Evolutionary conservation across 2,888 invertebrate genomes (phyloP).

Genomic region (Parapristionchus giblindavisi): DNA sequence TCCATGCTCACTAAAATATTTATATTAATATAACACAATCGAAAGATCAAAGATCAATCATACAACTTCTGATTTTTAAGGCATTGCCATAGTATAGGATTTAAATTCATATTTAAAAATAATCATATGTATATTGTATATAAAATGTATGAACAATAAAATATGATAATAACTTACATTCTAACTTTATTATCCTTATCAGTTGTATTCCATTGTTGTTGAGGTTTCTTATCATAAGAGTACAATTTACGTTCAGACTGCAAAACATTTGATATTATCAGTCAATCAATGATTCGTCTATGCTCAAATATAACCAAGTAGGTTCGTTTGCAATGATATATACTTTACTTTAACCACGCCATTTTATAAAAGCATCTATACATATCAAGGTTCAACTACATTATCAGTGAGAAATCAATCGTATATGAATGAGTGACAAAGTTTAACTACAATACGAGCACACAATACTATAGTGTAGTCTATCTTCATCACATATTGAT

Average conservation of each 20-base stretch:
- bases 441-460: too few relatives aligned
- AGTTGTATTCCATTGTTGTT: slow-evolving; percentile 47
- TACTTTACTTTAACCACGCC: too few relatives aligned
- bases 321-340: too few relatives aligned
- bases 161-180: slow-evolving; percentile 18
- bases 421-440: too few relatives aligned
- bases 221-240: slow-evolving; percentile 64
- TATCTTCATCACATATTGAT: too few relatives aligned
- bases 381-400: too few relatives aligned
- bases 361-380: too few relatives aligned
- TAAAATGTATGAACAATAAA: background rate
- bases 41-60: background rate
- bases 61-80: background rate
- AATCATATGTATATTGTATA: background rate
- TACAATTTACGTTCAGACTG: slow-evolving; percentile 62
- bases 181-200: slow-evolving; percentile 48
- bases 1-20: slow-evolving; percentile 35
- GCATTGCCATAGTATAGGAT: background rate
- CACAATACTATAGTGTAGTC: too few relatives aligned
- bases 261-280: slow-evolving; percentile 32
- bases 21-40: background rate
- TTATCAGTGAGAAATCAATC: too few relatives aligned
- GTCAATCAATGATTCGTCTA: too few relatives aligned
- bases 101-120: background rate
- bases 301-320: too few relatives aligned